Conservation (phyloP, 2,113 vertebrate genomes). For the Globicephala melas region DNA sequence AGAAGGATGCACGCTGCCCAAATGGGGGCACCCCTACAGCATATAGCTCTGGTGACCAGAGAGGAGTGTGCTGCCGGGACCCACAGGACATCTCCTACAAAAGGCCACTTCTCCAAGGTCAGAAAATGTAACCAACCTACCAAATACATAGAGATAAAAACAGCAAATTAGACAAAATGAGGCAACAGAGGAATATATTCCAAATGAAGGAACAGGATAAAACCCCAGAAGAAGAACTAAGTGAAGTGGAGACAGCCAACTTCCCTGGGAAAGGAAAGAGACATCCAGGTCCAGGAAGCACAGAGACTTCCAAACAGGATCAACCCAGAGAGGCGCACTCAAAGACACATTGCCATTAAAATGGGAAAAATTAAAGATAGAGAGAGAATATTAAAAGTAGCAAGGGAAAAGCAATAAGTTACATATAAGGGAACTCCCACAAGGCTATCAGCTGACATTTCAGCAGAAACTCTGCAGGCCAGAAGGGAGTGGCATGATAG, state of each 20-base stretch:
- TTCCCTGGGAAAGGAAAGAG: neutral
- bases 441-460: neutral
- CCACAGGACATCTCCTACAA: too few relatives aligned
- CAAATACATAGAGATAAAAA: neutral
- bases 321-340: neutral
- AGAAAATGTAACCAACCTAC: neutral
- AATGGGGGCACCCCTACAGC: too few relatives aligned
- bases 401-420: neutral
- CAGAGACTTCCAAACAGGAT: neutral
- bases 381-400: neutral
- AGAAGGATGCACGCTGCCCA: too few relatives aligned
- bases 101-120: too few relatives aligned
- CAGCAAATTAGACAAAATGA: neutral
- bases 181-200: neutral
- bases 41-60: too few relatives aligned
- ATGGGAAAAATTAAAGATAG: neutral
- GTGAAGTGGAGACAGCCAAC: neutral
- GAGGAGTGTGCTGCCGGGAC: too few relatives aligned
- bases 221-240: neutral
- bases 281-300: neutral
- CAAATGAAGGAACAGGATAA: neutral
- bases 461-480: neutral
- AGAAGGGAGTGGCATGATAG: neutral
- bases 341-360: neutral
- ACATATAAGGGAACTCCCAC: neutral